These are phyloP conservation scores for Rhagium mordax DNA, from an alignment of 2,888 invertebrate genomes.

Conservation along the genomic window DNA sequence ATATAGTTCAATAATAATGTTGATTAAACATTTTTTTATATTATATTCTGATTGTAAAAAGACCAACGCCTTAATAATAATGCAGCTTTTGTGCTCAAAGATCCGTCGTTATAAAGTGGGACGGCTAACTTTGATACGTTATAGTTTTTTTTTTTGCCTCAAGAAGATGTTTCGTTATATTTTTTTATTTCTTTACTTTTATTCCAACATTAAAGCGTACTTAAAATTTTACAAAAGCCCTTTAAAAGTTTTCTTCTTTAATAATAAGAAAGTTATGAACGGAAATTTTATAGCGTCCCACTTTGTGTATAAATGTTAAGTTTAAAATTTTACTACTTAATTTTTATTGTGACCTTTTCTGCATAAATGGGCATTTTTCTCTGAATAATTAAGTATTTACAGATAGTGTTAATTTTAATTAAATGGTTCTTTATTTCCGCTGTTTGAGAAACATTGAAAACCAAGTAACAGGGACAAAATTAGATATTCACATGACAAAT, in stretches of 20 bases:
- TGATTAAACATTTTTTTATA: too few relatives aligned
- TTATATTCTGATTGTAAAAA: not conserved
- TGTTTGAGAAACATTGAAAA: too few relatives aligned
- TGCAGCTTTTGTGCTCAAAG: not conserved
- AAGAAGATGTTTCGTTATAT: not conserved
- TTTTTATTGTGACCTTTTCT: not conserved
- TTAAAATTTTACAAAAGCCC: constrained; percentile 11
- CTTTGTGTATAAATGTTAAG: not conserved
- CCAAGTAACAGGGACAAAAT: too few relatives aligned
- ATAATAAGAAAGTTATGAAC: constrained; percentile 15
- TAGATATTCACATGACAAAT: too few relatives aligned
- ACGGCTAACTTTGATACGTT: not conserved
- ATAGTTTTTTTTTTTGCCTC: not conserved
- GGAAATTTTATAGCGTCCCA: constrained; percentile 4
- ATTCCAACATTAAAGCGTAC: constrained; percentile 6
- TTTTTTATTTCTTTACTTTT: not conserved
- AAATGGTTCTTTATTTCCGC: not conserved
- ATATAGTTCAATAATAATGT: too few relatives aligned
- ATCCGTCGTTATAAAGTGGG: not conserved
- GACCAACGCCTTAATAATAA: not conserved
- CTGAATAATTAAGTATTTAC: not conserved
- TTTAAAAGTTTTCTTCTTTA: constrained; percentile 17
- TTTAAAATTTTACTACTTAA: not conserved
- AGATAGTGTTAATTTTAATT: not conserved
- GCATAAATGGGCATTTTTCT: not conserved